Evolutionary conservation across 1,140 invertebrate genomes (phyloP).

Genomic region (Lasioglossum albipes): DNA sequence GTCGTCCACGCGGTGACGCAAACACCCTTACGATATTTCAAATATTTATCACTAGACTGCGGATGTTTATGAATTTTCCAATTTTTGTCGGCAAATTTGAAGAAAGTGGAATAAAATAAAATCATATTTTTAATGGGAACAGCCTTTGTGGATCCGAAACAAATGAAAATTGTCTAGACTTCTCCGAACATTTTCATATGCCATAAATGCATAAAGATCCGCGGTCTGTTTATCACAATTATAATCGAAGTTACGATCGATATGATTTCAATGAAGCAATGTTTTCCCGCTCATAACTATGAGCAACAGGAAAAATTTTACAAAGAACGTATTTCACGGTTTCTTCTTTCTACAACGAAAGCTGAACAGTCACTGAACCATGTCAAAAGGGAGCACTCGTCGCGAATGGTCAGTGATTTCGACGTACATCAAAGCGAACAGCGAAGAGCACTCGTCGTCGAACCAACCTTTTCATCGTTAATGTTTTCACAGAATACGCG

Average conservation of each 20-base stretch:
- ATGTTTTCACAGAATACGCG: not conserved
- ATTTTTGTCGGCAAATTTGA: too few species aligned
- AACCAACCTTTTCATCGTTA: not conserved
- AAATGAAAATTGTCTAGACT: too few species aligned
- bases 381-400: not conserved
- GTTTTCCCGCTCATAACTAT: not conserved
- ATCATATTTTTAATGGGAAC: too few species aligned
- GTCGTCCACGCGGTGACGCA: too few species aligned
- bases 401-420: slow-evolving; percentile 20
- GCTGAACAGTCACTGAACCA: slow-evolving; percentile 1
- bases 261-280: slow-evolving; percentile 1
- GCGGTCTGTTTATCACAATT: too few species aligned
- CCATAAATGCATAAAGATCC: too few species aligned
- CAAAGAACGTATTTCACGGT: slow-evolving; percentile 7
- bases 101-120: too few species aligned
- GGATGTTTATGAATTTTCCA: too few species aligned
- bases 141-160: too few species aligned
- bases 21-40: too few species aligned
- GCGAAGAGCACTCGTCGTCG: not conserved
- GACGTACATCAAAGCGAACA: slow-evolving; percentile 13
- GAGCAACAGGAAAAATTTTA: not conserved
- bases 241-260: not conserved
- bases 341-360: not conserved
- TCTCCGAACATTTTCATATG: too few species aligned
- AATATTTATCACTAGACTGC: too few species aligned